phyloP scores from a whole-genome alignment of 2,888 invertebrate species.

The Autographa gamma region DNA sequence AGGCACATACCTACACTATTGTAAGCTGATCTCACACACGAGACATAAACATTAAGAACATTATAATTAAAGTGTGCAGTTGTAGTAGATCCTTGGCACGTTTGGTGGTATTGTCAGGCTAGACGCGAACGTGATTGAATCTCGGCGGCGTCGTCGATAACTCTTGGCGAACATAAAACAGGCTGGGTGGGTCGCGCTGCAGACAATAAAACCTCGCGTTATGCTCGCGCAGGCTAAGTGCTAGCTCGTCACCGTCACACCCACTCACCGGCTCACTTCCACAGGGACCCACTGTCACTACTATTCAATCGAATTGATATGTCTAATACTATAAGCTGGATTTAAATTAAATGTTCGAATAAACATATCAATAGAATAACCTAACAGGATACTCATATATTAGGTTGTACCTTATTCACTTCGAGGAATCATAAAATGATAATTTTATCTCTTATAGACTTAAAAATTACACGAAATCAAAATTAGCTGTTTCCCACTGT shows the following conservation, averaged over 20 bases:
- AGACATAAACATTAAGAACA: not conserved
- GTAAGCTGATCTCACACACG: not conserved
- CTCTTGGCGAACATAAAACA: slow-evolving; percentile 9
- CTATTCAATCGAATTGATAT: not conserved
- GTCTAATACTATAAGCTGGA: not conserved
- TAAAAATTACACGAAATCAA: not conserved
- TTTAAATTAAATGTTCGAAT: not conserved
- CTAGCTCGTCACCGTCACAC: slow-evolving; percentile 41
- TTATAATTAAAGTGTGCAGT: not conserved
- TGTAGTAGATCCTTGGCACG: slow-evolving; percentile 2
- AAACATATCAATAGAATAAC: not conserved
- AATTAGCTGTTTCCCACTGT: not conserved
- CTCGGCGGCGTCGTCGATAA: not conserved
- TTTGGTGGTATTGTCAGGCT: not conserved
- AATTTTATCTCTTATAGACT: not conserved
- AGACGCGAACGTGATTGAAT: not conserved
- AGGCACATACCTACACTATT: not conserved
- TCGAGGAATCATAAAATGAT: too few species aligned
- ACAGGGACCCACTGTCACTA: not conserved
- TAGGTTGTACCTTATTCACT: not conserved
- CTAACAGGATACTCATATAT: not conserved
- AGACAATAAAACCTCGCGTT: slow-evolving; percentile 33
- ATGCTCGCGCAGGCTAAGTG: slow-evolving; percentile 45
- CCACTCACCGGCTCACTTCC: slow-evolving; percentile 31
- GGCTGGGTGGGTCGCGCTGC: not conserved